A percentile compares a stretch with the other conserved stretches of the same genome.
Conservation (phyloP, 2,113 vertebrate genomes). For the Psilopsiagon aurifrons region DNA sequence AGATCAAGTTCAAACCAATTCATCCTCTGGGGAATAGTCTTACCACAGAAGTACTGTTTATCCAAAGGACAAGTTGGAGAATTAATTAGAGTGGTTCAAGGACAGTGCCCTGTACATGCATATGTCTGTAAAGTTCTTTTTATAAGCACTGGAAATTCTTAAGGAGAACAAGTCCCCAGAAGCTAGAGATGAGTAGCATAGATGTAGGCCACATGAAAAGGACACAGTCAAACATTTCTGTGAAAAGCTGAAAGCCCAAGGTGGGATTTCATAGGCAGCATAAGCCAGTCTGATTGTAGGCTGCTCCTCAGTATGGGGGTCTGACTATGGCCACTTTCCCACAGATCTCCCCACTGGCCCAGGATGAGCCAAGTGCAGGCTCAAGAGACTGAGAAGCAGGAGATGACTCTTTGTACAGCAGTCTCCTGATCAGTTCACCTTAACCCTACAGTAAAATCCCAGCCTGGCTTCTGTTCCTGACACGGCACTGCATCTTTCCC, state of each 20-base stretch:
- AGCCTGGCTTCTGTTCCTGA: background rate
- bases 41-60: background rate
- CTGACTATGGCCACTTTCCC: background rate
- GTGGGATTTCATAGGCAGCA: background rate
- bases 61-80: background rate
- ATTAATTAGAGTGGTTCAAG: background rate
- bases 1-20: background rate
- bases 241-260: background rate
- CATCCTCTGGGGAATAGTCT: background rate
- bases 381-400: background rate
- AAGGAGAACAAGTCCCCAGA: background rate
- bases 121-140: background rate
- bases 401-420: background rate
- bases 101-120: background rate
- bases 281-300: background rate
- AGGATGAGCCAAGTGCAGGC: background rate
- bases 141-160: background rate
- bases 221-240: background rate
- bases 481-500: background rate
- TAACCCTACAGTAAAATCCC: background rate
- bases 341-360: background rate
- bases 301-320: background rate
- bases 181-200: background rate
- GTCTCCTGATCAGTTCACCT: background rate
- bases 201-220: background rate